Percentiles rank a stretch among this genome's conserved stretches.
These are phyloP conservation scores for Drosophila sp. DNA, from an alignment of 1,140 invertebrate species.

Conservation along the genomic window DNA sequence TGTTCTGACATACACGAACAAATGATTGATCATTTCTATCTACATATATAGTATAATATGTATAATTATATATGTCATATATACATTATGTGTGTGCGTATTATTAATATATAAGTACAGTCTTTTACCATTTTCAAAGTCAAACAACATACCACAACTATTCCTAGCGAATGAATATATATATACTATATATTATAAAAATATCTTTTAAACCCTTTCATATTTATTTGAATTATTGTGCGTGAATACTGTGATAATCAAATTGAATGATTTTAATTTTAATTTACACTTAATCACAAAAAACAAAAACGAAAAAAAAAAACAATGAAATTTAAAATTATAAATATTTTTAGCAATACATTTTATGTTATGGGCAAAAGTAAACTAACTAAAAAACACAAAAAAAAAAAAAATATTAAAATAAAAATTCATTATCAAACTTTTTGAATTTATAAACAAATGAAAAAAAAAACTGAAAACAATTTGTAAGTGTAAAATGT, in stretches of 20 bases:
- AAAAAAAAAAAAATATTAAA: slow-evolving; percentile 8
- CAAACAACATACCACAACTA: slow-evolving; percentile 39
- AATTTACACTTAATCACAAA: slow-evolving; percentile 34
- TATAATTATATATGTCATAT: not conserved
- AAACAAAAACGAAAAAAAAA: slow-evolving; percentile 26
- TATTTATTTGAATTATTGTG: slow-evolving; percentile 67
- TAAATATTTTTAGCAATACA: slow-evolving; percentile 45
- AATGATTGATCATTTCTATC: slow-evolving; percentile 21
- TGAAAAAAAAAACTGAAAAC: slow-evolving; percentile 21
- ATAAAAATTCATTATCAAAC: slow-evolving; percentile 37
- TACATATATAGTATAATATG: slow-evolving; percentile 21
- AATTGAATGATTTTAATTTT: slow-evolving; percentile 81
- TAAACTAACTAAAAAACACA: slow-evolving; percentile 53
- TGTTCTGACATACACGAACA: slow-evolving; percentile 7
- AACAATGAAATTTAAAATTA: slow-evolving; percentile 35
- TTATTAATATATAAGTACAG: slow-evolving; percentile 63
- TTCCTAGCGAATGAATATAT: slow-evolving; percentile 64
- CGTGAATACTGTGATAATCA: slow-evolving; percentile 82
- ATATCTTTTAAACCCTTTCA: slow-evolving; percentile 42
- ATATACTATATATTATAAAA: not conserved
- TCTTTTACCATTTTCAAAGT: slow-evolving; percentile 57
- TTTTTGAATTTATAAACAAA: slow-evolving; percentile 67
- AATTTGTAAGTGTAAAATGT: slow-evolving; percentile 68
- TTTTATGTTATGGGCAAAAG: slow-evolving; percentile 67
- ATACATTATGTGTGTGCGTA: slow-evolving; percentile 48